Conservation (phyloP, 2,888 invertebrate species). For the Mayetiola destructor region DNA sequence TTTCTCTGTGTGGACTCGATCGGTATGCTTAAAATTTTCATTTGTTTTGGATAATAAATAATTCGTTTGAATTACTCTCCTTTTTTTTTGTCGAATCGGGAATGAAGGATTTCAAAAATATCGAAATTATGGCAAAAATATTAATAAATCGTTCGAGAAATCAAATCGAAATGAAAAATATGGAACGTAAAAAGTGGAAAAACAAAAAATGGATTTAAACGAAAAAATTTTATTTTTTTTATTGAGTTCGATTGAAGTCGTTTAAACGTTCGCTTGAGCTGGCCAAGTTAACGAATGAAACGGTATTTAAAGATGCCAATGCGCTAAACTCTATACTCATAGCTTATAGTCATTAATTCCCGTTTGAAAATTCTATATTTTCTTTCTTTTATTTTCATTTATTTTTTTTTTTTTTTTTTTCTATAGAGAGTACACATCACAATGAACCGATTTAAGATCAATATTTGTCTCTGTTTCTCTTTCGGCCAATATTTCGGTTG, state of each 20-base stretch:
- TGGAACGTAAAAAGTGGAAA: constrained; percentile 9
- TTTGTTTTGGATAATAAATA: too few species aligned
- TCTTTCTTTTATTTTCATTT: neutral
- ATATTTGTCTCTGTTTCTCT: too few species aligned
- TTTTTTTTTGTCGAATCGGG: too few species aligned
- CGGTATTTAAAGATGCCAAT: constrained; percentile 15
- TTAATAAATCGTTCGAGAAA: neutral
- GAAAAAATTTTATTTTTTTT: constrained; percentile 14
- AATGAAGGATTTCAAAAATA: neutral
- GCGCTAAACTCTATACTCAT: too few species aligned
- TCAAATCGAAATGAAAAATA: neutral
- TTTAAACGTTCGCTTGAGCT: constrained; percentile 31
- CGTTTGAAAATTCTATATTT: neutral
- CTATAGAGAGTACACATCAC: neutral
- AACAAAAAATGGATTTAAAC: constrained; percentile 10
- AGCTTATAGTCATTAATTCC: neutral
- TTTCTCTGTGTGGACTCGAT: too few species aligned
- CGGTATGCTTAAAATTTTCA: too few species aligned
- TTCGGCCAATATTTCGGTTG: too few species aligned
- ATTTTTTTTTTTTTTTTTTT: neutral
- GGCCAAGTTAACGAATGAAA: constrained; percentile 30
- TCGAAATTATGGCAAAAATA: neutral
- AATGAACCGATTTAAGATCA: neutral
- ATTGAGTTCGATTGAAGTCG: constrained; percentile 20
- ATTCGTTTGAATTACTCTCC: too few species aligned